These are phyloP conservation scores for Heterodera carotae DNA, from an alignment of 1,140 invertebrate species.

Conservation along the genomic window DNA sequence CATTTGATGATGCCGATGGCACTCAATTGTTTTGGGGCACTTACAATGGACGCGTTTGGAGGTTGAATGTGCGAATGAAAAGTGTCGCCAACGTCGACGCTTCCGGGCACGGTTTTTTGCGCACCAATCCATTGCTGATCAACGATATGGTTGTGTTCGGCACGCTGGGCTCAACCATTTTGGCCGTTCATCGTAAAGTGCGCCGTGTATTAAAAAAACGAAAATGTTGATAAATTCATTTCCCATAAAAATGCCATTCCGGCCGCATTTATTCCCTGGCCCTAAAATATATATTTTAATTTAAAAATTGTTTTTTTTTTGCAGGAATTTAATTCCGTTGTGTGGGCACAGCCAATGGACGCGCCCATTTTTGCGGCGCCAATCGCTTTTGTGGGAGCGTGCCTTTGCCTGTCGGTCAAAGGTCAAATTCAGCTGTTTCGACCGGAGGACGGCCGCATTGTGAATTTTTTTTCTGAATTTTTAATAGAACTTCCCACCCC, in stretches of 20 bases:
- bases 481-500: no score
- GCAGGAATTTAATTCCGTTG: slow-evolving; percentile 4
- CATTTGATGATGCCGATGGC: slow-evolving; percentile 1
- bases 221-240: no score
- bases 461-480: not conserved
- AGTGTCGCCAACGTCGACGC: slow-evolving; percentile 4
- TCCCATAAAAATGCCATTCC: no score
- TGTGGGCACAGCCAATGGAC: slow-evolving; percentile 19
- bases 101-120: slow-evolving; percentile 9
- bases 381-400: slow-evolving; percentile 1
- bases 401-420: slow-evolving; percentile 17
- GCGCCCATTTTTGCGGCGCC: slow-evolving; percentile 27
- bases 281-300: not conserved
- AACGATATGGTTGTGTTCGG: slow-evolving; percentile 15
- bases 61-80: not conserved
- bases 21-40: slow-evolving; percentile 18
- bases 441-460: not conserved
- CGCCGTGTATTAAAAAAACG: no score
- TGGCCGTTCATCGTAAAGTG: no score
- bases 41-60: slow-evolving; percentile 20
- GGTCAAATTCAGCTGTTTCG: not conserved
- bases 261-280: no score
- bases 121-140: slow-evolving; percentile 17
- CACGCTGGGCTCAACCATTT: slow-evolving; percentile 10
- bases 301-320: not conserved